These are phyloP conservation scores for Diaprepes abbreviatus DNA, from an alignment of 2,888 invertebrate species.

Conservation along the genomic window DNA sequence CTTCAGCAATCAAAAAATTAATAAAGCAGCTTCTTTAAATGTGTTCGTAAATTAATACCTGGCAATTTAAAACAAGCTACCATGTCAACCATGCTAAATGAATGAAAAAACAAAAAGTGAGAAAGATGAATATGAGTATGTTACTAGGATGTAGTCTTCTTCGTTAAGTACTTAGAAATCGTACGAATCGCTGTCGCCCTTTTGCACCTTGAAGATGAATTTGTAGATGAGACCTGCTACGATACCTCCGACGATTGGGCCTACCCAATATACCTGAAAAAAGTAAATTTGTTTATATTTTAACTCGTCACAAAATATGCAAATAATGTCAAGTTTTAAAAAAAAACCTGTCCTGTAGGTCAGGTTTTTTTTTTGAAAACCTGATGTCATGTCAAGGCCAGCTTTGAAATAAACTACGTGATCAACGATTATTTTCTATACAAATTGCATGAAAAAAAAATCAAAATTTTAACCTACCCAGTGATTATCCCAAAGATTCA, in stretches of 20 bases:
- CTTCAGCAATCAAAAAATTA: too few relatives aligned
- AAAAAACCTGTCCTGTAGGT: too few relatives aligned
- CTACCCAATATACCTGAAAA: slow-evolving; percentile 75
- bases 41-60: too few relatives aligned
- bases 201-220: slow-evolving; percentile 75
- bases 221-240: slow-evolving; percentile 73
- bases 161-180: slow-evolving; percentile 75
- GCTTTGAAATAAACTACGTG: too few relatives aligned
- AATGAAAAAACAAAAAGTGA: neutral
- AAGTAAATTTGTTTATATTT: neutral
- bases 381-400: too few relatives aligned
- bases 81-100: too few relatives aligned
- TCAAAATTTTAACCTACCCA: slow-evolving; percentile 70
- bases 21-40: too few relatives aligned
- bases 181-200: slow-evolving; percentile 82
- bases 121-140: neutral
- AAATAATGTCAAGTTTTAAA: too few relatives aligned
- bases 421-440: slow-evolving; percentile 15
- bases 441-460: too few relatives aligned
- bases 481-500: slow-evolving; percentile 74
- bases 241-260: slow-evolving; percentile 73
- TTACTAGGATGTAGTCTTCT: neutral
- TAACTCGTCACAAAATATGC: too few relatives aligned
- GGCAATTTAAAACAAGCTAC: too few relatives aligned
- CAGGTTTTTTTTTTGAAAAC: too few relatives aligned